These are phyloP conservation scores for Nysson spinosus DNA, from an alignment of 2,888 invertebrate species.

Conservation along the genomic window DNA sequence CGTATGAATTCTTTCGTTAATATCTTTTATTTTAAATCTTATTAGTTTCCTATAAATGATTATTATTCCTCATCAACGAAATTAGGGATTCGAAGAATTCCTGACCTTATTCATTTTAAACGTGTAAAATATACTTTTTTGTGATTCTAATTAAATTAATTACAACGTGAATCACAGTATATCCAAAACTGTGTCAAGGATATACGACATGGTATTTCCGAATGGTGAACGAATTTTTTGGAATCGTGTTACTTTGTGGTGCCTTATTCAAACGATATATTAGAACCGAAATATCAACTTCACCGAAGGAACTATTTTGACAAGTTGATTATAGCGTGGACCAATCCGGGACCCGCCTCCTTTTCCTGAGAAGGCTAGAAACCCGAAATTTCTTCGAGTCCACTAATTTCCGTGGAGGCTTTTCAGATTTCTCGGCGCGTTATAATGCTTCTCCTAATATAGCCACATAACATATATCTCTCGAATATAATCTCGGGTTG, in stretches of 20 bases:
- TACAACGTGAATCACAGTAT: no score
- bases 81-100: no score
- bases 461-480: constrained; percentile 22
- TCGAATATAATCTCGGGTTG: not conserved
- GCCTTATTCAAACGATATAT: constrained; percentile 43
- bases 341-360: constrained; percentile 10
- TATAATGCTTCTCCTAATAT: constrained; percentile 41
- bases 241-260: no score
- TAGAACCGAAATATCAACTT: constrained; percentile 24
- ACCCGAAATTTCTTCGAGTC: constrained; percentile 43
- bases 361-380: constrained; percentile 40
- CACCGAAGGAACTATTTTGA: constrained; percentile 55
- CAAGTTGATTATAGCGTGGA: constrained; percentile 62
- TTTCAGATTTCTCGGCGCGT: constrained; percentile 37
- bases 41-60: no score
- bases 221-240: no score
- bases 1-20: no score
- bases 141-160: no score
- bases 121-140: constrained; percentile 3
- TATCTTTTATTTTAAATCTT: no score
- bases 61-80: no score
- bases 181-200: no score
- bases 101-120: no score
- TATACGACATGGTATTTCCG: no score
- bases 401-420: constrained; percentile 16